Evolutionary conservation across 2,797 vertebrate species (phyloP).

Genomic region (Psittacula derbiana): DNA sequence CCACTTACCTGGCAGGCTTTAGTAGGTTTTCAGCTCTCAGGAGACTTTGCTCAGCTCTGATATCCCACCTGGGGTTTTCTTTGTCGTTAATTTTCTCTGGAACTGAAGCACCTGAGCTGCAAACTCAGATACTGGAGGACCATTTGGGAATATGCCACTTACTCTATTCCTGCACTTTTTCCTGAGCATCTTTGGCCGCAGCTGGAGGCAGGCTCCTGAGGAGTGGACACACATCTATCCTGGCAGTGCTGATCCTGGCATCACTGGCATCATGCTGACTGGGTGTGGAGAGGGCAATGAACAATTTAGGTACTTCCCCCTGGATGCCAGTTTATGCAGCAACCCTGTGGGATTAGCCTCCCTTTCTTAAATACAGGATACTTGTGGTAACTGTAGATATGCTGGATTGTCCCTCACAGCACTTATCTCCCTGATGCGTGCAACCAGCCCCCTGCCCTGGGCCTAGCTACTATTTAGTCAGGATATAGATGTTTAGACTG

Average conservation of each 20-base stretch:
- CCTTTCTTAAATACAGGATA: neutral
- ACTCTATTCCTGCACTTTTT: neutral
- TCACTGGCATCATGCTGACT: neutral
- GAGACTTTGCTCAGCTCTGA: neutral
- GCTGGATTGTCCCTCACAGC: neutral
- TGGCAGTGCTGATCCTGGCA: neutral
- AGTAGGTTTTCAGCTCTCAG: neutral
- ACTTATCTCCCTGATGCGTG: neutral
- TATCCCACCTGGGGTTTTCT: neutral
- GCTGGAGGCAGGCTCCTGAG: neutral
- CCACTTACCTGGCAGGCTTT: neutral
- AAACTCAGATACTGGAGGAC: neutral
- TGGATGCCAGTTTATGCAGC: neutral
- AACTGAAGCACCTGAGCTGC: neutral
- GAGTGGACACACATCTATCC: neutral
- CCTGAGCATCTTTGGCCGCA: neutral
- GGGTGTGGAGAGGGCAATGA: neutral
- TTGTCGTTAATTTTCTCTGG: neutral
- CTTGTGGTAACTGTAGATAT: neutral
- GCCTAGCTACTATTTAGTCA: neutral
- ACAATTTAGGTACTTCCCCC: neutral
- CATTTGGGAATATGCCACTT: neutral
- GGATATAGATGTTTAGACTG: neutral
- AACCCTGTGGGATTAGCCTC: neutral
- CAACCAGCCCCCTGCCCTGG: neutral